Percentiles rank a stretch among this genome's conserved stretches.
Evolutionary conservation across 1,140 invertebrate species (phyloP).

Genomic region (Kradibia gibbosae): DNA sequence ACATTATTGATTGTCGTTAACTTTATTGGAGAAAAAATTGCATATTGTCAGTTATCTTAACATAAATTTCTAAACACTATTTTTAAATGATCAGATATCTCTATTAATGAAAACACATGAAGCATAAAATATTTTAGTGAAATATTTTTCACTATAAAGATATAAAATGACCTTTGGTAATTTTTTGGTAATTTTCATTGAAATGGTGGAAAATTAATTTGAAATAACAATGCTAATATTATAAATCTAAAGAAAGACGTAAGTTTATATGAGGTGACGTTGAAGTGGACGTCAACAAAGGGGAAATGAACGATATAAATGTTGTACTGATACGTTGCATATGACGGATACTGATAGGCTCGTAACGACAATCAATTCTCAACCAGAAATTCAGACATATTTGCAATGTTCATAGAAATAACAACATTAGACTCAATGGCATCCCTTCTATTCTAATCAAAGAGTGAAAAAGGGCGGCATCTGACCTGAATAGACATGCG

Average conservation of each 20-base stretch:
- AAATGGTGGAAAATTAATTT: neutral
- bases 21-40: no score
- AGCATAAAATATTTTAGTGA: no score
- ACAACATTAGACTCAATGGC: slow-evolving; percentile 27
- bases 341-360: slow-evolving; percentile 5
- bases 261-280: neutral
- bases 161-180: no score
- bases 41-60: no score
- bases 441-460: neutral
- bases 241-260: neutral
- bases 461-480: slow-evolving; percentile 17
- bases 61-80: no score
- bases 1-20: no score
- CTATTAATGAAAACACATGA: no score
- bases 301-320: neutral
- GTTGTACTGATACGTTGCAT: slow-evolving; percentile 13
- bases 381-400: no score
- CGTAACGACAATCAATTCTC: slow-evolving; percentile 23
- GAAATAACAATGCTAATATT: neutral
- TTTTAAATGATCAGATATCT: no score
- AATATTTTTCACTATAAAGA: no score
- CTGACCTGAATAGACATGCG: slow-evolving; percentile 21
- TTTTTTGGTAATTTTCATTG: neutral
- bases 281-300: neutral
- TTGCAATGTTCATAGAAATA: slow-evolving; percentile 31